These are phyloP conservation scores for Calcarius lapponicus DNA, from an alignment of 2,797 vertebrate species.

Conservation along the genomic window DNA sequence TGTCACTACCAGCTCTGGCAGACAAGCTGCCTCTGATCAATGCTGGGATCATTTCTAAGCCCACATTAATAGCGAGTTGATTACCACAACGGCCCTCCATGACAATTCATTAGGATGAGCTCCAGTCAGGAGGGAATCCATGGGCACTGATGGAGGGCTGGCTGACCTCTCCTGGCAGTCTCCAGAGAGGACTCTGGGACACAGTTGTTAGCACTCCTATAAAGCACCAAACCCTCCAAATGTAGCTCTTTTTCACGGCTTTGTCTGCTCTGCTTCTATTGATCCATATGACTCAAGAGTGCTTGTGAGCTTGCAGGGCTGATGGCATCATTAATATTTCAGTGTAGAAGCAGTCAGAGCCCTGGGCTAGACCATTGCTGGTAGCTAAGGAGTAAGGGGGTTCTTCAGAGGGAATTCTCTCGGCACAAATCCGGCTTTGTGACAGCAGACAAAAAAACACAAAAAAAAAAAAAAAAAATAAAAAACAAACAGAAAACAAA, in stretches of 20 bases:
- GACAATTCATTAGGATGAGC: conserved; percentile 50
- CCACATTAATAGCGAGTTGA: conserved; percentile 18
- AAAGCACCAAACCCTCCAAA: neutral
- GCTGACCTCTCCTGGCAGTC: neutral
- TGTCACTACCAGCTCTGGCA: neutral
- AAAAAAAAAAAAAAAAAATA: too few species aligned
- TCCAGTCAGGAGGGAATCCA: conserved; percentile 8
- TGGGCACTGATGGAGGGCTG: neutral
- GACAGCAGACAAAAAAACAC: neutral
- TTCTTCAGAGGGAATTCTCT: neutral
- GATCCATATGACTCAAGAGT: neutral
- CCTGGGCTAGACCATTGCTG: neutral
- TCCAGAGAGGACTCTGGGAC: neutral
- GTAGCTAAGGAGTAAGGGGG: neutral
- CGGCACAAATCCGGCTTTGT: neutral
- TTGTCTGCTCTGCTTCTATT: neutral
- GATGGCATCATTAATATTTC: conserved; percentile 33
- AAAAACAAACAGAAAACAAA: too few species aligned
- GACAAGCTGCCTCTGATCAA: neutral
- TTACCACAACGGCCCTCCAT: neutral
- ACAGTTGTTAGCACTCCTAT: neutral
- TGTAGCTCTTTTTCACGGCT: neutral
- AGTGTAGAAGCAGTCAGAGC: neutral
- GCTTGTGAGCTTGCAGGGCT: neutral
- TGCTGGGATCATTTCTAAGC: neutral